Evolutionary conservation across 1,140 invertebrate genomes (phyloP).

Genomic region (Antheraea mylitta): DNA sequence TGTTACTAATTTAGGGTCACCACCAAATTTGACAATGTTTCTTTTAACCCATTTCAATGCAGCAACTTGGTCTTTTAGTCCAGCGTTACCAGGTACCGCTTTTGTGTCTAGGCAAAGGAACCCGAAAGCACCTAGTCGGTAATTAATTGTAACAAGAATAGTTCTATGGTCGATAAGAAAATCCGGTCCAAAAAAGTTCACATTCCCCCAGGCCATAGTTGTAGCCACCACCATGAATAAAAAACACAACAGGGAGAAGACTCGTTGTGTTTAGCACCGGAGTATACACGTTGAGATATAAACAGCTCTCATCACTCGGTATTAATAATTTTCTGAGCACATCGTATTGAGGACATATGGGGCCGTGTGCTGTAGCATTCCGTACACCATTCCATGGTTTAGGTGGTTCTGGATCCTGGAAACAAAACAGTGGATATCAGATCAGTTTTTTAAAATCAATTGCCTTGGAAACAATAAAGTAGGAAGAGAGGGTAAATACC

Average conservation of each 20-base stretch:
- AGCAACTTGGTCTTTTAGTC: slow-evolving; percentile 55
- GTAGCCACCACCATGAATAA: slow-evolving; percentile 75
- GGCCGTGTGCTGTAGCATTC: slow-evolving; percentile 35
- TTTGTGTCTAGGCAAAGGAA: slow-evolving; percentile 72
- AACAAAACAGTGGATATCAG: slow-evolving; percentile 8
- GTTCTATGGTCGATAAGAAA: slow-evolving; percentile 81
- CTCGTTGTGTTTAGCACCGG: slow-evolving; percentile 37
- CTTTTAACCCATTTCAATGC: slow-evolving; percentile 52
- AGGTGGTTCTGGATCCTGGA: slow-evolving; percentile 67
- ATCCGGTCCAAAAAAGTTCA: slow-evolving; percentile 79
- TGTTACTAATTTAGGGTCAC: slow-evolving; percentile 85
- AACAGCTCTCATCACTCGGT: slow-evolving; percentile 61
- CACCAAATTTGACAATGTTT: slow-evolving; percentile 81
- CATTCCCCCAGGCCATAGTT: slow-evolving; percentile 44
- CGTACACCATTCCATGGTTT: slow-evolving; percentile 41
- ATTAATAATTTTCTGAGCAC: slow-evolving; percentile 25
- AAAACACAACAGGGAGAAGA: slow-evolving; percentile 70
- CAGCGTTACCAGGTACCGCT: slow-evolving; percentile 62
- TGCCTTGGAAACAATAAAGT: too few species aligned
- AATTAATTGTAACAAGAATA: slow-evolving; percentile 85
- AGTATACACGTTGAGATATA: slow-evolving; percentile 68
- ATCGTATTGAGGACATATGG: slow-evolving; percentile 49
- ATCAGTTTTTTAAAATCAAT: too few species aligned
- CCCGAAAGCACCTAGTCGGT: slow-evolving; percentile 82
- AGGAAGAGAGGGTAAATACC: too few species aligned